These are phyloP conservation scores for Rhopalosiphum nymphaeae DNA, from an alignment of 2,888 invertebrate species.

Conservation along the genomic window DNA sequence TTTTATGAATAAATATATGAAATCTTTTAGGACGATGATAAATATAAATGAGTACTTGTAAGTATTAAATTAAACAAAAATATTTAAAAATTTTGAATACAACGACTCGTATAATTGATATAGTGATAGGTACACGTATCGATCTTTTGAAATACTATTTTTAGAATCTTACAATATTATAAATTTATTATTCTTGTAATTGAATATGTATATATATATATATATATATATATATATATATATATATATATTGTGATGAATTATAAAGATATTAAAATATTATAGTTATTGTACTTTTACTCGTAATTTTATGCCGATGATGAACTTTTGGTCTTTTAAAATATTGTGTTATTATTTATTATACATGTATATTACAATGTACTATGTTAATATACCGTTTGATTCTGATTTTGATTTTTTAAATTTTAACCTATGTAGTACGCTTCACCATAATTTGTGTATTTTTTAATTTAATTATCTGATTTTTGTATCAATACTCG, in stretches of 20 bases:
- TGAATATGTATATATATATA: neutral
- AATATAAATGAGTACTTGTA: neutral
- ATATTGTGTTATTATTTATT: neutral
- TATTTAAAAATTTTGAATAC: neutral
- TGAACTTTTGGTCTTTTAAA: neutral
- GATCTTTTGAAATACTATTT: too few species aligned
- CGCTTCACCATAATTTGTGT: neutral
- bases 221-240: neutral
- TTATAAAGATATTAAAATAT: too few species aligned
- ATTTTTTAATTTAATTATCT: neutral
- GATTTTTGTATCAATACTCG: neutral
- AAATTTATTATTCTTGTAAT: neutral
- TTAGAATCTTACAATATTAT: neutral
- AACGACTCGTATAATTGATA: neutral
- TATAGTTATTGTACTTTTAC: too few species aligned
- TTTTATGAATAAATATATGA: neutral
- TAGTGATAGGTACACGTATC: neutral
- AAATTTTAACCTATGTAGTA: neutral
- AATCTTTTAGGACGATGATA: neutral
- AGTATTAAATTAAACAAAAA: neutral
- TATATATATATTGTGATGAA: neutral
- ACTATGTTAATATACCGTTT: neutral
- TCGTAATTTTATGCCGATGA: neutral
- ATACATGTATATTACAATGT: neutral
- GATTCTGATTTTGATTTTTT: neutral